phyloP scores from a whole-genome alignment of 2,888 invertebrate species.

The Agrilus mali region DNA sequence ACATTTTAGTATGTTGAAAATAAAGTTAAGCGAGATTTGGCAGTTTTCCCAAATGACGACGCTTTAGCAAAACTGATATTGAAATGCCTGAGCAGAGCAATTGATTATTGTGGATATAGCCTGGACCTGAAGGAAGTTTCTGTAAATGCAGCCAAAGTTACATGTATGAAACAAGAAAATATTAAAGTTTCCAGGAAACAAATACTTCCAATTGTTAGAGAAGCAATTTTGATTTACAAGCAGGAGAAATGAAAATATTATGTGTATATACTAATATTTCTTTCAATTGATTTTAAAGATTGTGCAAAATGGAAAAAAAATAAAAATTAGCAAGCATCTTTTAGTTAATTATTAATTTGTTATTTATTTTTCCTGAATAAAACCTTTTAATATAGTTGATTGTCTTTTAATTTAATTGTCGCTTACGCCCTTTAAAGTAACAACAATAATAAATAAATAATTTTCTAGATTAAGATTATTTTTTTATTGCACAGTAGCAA shows the following conservation, averaged over 20 bases:
- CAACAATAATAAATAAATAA: background rate
- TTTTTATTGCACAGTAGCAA: too few relatives aligned
- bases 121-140: slow-evolving; percentile 30
- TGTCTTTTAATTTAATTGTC: background rate
- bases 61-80: slow-evolving; percentile 28
- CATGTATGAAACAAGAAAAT: slow-evolving; percentile 46
- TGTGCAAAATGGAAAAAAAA: background rate
- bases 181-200: slow-evolving; percentile 53
- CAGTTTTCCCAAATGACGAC: slow-evolving; percentile 32
- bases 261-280: too few relatives aligned
- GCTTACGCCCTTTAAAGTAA: background rate
- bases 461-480: background rate
- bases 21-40: slow-evolving; percentile 45
- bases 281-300: background rate
- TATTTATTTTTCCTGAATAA: too few relatives aligned
- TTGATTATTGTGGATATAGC: slow-evolving; percentile 22
- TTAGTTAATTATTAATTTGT: too few relatives aligned
- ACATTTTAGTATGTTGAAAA: slow-evolving; percentile 15
- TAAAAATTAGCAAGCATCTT: background rate
- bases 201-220: slow-evolving; percentile 48
- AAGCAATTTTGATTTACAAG: slow-evolving; percentile 20
- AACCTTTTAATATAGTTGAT: too few relatives aligned
- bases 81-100: slow-evolving; percentile 22
- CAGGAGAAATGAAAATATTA: too few relatives aligned
- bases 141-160: slow-evolving; percentile 32